A percentile compares a stretch with the other conserved stretches of the same genome.
phyloP scores from a whole-genome alignment of 2,888 invertebrate species.

The Drosophila anomelani region DNA sequence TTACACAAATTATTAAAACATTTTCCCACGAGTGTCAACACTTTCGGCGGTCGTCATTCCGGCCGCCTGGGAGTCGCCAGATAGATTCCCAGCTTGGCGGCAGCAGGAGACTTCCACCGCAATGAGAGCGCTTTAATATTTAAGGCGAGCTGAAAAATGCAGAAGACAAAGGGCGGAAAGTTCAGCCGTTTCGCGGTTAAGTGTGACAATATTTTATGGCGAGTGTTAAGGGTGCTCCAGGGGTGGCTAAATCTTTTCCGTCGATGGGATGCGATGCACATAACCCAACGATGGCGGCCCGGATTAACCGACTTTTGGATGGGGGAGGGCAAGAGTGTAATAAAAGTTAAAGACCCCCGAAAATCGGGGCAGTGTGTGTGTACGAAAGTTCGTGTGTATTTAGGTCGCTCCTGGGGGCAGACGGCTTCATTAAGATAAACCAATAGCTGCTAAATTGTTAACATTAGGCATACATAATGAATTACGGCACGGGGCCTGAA shows the following conservation, averaged over 20 bases:
- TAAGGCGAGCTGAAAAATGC: conserved; percentile 74
- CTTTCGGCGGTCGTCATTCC: conserved; percentile 55
- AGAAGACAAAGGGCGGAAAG: conserved; percentile 63
- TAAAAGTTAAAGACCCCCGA: conserved; percentile 74
- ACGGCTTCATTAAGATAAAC: conserved; percentile 80
- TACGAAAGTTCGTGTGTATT: conserved; percentile 53
- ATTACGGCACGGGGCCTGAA: conserved; percentile 64
- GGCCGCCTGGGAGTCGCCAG: conserved; percentile 34
- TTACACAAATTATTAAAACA: conserved; percentile 77
- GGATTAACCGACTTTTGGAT: conserved; percentile 53
- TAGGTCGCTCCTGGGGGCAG: conserved; percentile 62
- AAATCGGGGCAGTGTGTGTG: conserved; percentile 66
- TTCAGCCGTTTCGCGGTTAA: conserved; percentile 49
- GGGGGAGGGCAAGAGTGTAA: conserved; percentile 47
- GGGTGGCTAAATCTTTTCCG: conserved; percentile 40
- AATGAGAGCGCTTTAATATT: conserved; percentile 73
- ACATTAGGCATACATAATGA: conserved; percentile 79
- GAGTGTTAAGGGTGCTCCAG: conserved; percentile 38
- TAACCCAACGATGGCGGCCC: conserved; percentile 61
- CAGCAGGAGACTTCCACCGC: conserved; percentile 41
- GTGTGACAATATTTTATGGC: conserved; percentile 51
- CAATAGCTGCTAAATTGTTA: conserved; percentile 81
- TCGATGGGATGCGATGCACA: conserved; percentile 46
- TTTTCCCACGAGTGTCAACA: conserved; percentile 80
- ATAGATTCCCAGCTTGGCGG: conserved; percentile 20